These are phyloP conservation scores for Anas platyrhynchos DNA, from an alignment of 2,113 vertebrate species.

Conservation along the genomic window DNA sequence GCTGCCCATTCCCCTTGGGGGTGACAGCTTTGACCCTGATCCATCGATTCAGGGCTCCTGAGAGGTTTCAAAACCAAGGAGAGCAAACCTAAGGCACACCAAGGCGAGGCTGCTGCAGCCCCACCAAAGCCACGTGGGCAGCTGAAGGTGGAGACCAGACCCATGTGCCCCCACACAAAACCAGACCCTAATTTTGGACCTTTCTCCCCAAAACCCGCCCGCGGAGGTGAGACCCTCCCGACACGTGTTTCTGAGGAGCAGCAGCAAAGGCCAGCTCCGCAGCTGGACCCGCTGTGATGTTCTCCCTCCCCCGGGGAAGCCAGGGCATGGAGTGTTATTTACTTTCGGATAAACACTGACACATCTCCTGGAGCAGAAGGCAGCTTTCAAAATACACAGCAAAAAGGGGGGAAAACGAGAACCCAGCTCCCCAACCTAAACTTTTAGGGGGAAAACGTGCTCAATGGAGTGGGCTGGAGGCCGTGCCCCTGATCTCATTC, in stretches of 20 bases:
- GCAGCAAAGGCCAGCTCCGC: background rate
- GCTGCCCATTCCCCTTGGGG: background rate
- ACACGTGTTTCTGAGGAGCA: background rate
- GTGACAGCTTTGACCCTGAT: too few species aligned
- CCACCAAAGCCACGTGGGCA: background rate
- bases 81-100: accelerated
- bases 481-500: accelerated
- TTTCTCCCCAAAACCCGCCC: background rate
- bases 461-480: accelerated
- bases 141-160: background rate
- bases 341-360: background rate
- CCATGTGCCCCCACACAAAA: background rate
- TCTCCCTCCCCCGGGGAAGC: background rate
- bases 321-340: background rate
- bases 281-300: background rate
- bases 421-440: background rate
- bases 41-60: background rate
- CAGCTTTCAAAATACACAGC: background rate
- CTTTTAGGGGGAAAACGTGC: accelerated
- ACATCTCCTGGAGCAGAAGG: background rate
- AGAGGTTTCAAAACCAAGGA: background rate
- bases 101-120: background rate
- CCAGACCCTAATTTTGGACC: background rate
- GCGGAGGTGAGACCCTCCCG: background rate
- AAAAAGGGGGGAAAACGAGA: background rate